Evolutionary conservation across 2,888 invertebrate genomes (phyloP).

Genomic region (Chouioia cunea): DNA sequence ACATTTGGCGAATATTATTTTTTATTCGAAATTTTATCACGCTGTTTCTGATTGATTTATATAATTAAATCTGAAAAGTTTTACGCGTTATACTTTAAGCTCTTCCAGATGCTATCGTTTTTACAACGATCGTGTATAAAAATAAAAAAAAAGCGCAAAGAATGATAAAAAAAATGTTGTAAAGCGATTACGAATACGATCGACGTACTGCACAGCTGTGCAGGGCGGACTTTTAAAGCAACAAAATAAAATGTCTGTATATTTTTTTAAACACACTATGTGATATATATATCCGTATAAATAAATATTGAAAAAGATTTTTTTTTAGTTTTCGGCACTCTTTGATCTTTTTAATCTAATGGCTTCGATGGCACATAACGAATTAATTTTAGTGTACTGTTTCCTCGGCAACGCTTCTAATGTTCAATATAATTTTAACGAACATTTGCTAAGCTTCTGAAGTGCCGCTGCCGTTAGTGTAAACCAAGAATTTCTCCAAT

Average conservation of each 20-base stretch:
- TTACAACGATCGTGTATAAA: constrained; percentile 43
- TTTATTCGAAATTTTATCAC: constrained; percentile 46
- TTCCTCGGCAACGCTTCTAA: too few relatives aligned
- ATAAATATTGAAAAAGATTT: constrained; percentile 45
- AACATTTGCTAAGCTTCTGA: too few relatives aligned
- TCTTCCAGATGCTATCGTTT: constrained; percentile 43
- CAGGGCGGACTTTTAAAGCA: constrained; percentile 46
- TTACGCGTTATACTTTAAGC: constrained; percentile 33
- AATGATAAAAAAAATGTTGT: constrained; percentile 24
- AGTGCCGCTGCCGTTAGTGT: too few relatives aligned
- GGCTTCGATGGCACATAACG: constrained; percentile 21
- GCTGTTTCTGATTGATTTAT: constrained; percentile 38
- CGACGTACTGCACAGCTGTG: constrained; percentile 39
- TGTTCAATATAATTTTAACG: too few relatives aligned
- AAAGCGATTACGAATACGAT: constrained; percentile 40
- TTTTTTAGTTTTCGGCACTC: constrained; percentile 40
- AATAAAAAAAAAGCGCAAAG: constrained; percentile 25
- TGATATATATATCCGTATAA: constrained; percentile 47
- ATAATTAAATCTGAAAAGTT: constrained; percentile 31
- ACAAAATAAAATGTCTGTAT: constrained; percentile 47
- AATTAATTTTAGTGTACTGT: too few relatives aligned
- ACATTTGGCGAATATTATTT: constrained; percentile 39
- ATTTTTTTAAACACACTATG: constrained; percentile 49
- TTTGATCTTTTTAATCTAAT: constrained; percentile 41
- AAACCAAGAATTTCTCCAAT: too few relatives aligned